A percentile compares a stretch with the other conserved stretches of the same genome.
Evolutionary conservation across 2,797 vertebrate species (phyloP).

Genomic region (Buceros bicornis): DNA sequence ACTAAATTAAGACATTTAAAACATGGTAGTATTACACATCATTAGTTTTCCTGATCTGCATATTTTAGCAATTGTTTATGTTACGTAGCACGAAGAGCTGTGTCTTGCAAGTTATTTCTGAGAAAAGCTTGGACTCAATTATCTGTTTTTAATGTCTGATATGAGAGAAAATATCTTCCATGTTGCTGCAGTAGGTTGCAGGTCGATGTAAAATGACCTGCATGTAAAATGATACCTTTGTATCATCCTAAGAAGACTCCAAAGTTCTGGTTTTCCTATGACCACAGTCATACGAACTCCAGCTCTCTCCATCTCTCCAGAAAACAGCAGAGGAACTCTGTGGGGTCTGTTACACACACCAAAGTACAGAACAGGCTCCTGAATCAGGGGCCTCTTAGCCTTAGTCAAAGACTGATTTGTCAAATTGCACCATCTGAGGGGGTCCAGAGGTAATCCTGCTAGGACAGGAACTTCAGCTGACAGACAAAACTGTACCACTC

Average conservation of each 20-base stretch:
- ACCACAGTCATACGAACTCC: not conserved
- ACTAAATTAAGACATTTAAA: constrained; percentile 62
- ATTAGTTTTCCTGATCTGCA: constrained; percentile 49
- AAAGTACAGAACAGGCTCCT: not conserved
- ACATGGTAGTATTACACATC: constrained; percentile 12
- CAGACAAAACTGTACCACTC: not conserved
- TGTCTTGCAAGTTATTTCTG: not conserved
- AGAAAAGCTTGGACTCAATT: not conserved
- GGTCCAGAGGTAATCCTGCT: not conserved
- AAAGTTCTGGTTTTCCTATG: not conserved
- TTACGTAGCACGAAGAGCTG: not conserved
- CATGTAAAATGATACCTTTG: too few relatives aligned
- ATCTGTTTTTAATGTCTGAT: not conserved
- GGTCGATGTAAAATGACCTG: not conserved
- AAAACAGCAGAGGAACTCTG: not conserved
- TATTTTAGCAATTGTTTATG: constrained; percentile 49
- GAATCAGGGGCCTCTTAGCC: not conserved
- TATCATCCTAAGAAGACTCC: not conserved
- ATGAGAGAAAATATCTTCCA: not conserved
- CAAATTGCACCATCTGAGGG: not conserved
- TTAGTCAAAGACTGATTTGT: not conserved
- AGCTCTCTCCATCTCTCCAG: not conserved
- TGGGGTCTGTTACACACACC: not conserved
- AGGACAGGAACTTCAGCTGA: not conserved
- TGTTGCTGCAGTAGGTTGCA: not conserved